Evolutionary conservation across 2,113 vertebrate genomes (phyloP), one percentile per base, ranked within the genome.

Genomic region (Otus sunia): DNA sequence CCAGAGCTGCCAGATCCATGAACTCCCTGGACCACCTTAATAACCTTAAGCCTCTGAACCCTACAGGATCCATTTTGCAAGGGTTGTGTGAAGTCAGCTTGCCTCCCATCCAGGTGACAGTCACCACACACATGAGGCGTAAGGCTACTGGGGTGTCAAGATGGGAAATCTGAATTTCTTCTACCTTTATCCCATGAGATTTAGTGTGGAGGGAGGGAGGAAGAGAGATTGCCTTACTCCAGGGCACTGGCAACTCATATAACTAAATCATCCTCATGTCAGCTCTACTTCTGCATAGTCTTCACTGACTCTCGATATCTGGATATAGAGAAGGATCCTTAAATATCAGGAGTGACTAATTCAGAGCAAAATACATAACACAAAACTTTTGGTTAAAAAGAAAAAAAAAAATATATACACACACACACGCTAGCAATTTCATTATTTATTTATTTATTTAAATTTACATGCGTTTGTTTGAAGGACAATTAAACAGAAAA

Each of bases 401-500:
- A 59, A 30, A 15, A 37, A 39, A 39, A 68, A 49, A 71, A 3
- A 62, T 6, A 36, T 6, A n/a, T 1, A 45, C 55, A 27, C 8
- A 78, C n/a, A 74, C 5, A 62, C 7, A 8, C 3, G 9, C 25
- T 78, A 84, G 30, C 12, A 67, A 81, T 71, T 59, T 30, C 19
- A 52, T 39, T 74, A 29, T 41, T 77, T 62, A 36, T 53, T 69
- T 66, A 74, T 49, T 69, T 66, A 74, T 60, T 80, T 86, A 34
- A 60, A 72, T 67, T 43, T 55, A 49, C 41, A 43, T 43, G 20
- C 5, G 3, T 67, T 67, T 76, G 49, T 72, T 93, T 3, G 1
- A 93, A 91, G 56, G 49, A 39, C 62, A 85, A 64, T 91, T 87
- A 89, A 92, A 87, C 20, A 82, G 49, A 53, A 86, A 92, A 79